These are phyloP conservation scores for Odontesthes bonariensis DNA, from an alignment of 2,113 vertebrate genomes.

Conservation along the genomic window DNA sequence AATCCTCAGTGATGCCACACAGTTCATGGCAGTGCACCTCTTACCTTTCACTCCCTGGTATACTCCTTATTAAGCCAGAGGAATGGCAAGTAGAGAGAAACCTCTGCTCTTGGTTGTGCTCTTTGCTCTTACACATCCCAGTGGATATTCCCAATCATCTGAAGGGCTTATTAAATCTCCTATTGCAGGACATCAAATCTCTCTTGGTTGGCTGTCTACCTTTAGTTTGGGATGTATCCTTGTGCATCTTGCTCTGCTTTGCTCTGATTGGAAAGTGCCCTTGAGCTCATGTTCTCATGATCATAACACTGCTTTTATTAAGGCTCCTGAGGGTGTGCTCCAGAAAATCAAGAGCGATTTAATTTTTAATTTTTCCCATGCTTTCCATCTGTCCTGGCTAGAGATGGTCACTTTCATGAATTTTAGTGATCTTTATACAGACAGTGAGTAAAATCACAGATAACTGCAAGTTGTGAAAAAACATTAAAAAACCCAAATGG, in stretches of 20 bases:
- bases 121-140: slow-evolving; percentile 5
- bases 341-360: too few relatives aligned
- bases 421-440: slow-evolving; percentile 1
- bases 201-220: neutral
- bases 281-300: slow-evolving; percentile 28
- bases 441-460: neutral
- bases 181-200: slow-evolving; percentile 23
- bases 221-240: slow-evolving; percentile 9
- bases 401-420: neutral
- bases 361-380: neutral
- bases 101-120: slow-evolving; percentile 20
- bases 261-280: slow-evolving; percentile 1
- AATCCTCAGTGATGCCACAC: slow-evolving; percentile 16
- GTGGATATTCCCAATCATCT: slow-evolving; percentile 30
- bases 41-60: slow-evolving; percentile 30
- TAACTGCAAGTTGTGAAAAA: too few relatives aligned
- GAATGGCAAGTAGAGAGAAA: neutral
- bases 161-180: slow-evolving; percentile 42
- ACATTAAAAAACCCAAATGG: neutral
- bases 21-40: neutral
- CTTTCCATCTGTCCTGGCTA: neutral
- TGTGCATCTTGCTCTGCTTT: neutral
- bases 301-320: neutral
- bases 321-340: neutral
- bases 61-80: slow-evolving; percentile 20